Percentiles rank a stretch among this genome's conserved stretches.
Conservation (phyloP, 2,113 vertebrate species). For the Cettia cetti region DNA sequence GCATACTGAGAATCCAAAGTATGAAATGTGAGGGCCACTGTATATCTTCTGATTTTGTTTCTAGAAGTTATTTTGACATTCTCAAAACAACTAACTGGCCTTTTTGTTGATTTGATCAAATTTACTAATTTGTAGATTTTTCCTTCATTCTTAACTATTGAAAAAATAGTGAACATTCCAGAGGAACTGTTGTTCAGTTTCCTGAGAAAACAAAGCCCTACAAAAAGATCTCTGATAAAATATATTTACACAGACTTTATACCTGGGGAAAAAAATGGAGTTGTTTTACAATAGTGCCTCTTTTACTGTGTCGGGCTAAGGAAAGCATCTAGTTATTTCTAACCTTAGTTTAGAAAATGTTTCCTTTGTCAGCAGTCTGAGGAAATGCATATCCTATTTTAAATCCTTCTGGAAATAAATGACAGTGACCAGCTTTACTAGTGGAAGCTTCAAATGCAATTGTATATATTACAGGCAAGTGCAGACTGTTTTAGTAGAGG, state of each 20-base stretch:
- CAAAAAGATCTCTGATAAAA: not conserved
- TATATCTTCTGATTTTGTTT: not conserved
- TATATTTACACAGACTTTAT: fast-evolving
- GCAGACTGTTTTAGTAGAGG: not conserved
- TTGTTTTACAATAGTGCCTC: not conserved
- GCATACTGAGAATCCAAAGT: not conserved
- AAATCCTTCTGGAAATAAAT: not conserved
- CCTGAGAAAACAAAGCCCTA: not conserved
- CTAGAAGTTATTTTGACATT: not conserved
- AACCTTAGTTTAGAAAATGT: not conserved
- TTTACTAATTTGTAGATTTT: not conserved
- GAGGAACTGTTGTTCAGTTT: not conserved
- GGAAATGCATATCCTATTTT: not conserved
- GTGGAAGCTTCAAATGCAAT: not conserved
- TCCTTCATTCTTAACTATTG: not conserved
- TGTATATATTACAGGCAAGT: not conserved
- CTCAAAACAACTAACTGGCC: not conserved
- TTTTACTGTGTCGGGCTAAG: not conserved
- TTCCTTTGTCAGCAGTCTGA: not conserved
- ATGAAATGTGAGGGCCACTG: not conserved
- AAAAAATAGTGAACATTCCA: not conserved
- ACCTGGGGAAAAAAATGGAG: fast-evolving
- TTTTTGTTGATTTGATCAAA: not conserved
- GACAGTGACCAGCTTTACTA: not conserved
- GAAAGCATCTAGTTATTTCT: not conserved